Conservation (phyloP, 1,140 invertebrate genomes). For the Thalassaphorura encarpata region DNA sequence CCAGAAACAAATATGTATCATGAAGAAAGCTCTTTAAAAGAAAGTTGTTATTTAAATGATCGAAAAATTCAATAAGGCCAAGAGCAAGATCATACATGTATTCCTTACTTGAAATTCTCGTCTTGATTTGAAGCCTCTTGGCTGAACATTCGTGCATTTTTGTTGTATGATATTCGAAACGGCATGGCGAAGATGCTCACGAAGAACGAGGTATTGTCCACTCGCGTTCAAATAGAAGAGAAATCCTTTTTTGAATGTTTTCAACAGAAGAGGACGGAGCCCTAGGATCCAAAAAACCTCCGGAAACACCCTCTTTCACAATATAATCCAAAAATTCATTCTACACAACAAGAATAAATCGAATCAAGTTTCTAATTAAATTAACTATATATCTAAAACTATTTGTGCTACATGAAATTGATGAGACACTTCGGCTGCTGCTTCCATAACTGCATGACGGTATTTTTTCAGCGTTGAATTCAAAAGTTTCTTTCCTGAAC, state of each 20-base stretch:
- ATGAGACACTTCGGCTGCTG: conserved; percentile 14
- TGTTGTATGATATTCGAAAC: conserved; percentile 23
- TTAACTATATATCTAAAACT: neutral
- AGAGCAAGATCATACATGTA: too few relatives aligned
- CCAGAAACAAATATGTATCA: conserved; percentile 23
- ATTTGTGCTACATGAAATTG: conserved; percentile 16
- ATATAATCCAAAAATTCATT: neutral
- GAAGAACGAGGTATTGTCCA: conserved; percentile 13
- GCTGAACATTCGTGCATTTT: conserved; percentile 6
- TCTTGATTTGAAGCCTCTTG: conserved; percentile 11
- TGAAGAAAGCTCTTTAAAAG: conserved; percentile 13
- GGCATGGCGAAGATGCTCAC: conserved; percentile 17
- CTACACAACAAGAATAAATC: neutral
- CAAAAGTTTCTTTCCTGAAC: conserved; percentile 11
- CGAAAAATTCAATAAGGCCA: too few relatives aligned
- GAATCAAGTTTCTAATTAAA: neutral
- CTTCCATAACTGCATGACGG: conserved; percentile 13
- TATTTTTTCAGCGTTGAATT: conserved; percentile 11
- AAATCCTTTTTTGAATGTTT: conserved; percentile 23
- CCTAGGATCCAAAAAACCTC: neutral
- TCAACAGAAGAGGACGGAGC: conserved; percentile 13
- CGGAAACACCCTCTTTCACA: neutral
- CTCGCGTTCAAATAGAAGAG: conserved; percentile 22
- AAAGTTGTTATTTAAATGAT: too few relatives aligned
- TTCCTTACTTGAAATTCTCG: conserved; percentile 4